Evolutionary conservation across 1,140 invertebrate genomes (phyloP).

Genomic region (Drosophila sulfurigaster): DNA sequence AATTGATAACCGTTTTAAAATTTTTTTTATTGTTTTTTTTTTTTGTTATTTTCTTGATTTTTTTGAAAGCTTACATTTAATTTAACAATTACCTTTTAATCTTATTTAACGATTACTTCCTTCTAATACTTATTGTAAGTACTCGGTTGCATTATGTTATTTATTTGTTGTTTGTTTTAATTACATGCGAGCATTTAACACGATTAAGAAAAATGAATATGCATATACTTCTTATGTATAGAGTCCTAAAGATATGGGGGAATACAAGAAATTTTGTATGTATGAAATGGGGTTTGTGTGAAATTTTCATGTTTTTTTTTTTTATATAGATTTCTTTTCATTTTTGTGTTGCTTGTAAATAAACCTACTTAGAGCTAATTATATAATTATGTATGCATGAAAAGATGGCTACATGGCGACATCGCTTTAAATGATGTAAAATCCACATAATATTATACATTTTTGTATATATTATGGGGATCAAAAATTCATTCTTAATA

Average conservation of each 20-base stretch:
- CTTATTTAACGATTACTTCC: slow-evolving; percentile 75
- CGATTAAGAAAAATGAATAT: slow-evolving; percentile 44
- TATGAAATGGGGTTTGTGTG: slow-evolving; percentile 36
- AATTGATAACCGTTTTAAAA: slow-evolving; percentile 62
- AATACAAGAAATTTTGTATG: slow-evolving; percentile 50
- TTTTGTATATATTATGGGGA: slow-evolving; percentile 40
- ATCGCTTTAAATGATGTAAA: slow-evolving; percentile 57
- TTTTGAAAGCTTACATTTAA: slow-evolving; percentile 58
- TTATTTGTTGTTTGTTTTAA: slow-evolving; percentile 46
- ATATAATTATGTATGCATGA: slow-evolving; percentile 72
- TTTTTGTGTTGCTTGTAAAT: slow-evolving; percentile 61
- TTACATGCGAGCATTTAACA: slow-evolving; percentile 53
- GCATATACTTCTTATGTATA: slow-evolving; percentile 30
- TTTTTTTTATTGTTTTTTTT: slow-evolving; percentile 42
- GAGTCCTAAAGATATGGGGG: slow-evolving; percentile 45
- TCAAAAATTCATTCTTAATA: slow-evolving; percentile 33
- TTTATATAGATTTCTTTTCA: slow-evolving; percentile 16
- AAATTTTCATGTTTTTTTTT: slow-evolving; percentile 43
- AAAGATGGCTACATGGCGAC: slow-evolving; percentile 74
- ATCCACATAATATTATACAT: slow-evolving; percentile 45
- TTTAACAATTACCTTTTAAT: slow-evolving; percentile 72
- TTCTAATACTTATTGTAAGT: slow-evolving; percentile 50
- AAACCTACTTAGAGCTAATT: slow-evolving; percentile 78
- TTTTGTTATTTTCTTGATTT: slow-evolving; percentile 14
- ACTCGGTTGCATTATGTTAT: slow-evolving; percentile 49